Base-by-base conservation (phyloP, 2,113 vertebrate genomes). In the Melanerpes formicivorus region DNA sequence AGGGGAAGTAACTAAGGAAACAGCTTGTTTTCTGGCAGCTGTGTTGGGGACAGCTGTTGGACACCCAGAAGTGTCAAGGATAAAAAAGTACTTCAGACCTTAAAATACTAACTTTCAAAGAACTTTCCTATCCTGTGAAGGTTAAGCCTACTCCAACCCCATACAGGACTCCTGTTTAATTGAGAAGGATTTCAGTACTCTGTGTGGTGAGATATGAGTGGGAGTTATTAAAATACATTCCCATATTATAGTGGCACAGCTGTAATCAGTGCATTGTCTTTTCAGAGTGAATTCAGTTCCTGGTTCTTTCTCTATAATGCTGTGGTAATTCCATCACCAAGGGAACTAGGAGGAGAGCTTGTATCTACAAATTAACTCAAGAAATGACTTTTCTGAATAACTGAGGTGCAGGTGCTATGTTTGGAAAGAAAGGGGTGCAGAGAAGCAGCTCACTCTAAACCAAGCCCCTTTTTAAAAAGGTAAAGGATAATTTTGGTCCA, bases 301-400 rank as follows among this genome's bases (percentile, higher is more conserved):
- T 88, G 70, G 9, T 19, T 84, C 69, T 56, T 75, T 32, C 77
- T 87, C 78, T 64, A 8, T 58, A 54, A 27, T 11, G 48, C 69
- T 44, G 6, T 83, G 86, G 11, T 59, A 78, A 65, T 93, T 93
- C 84, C 71, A 96, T 96, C 96, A 87, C 95, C 90, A 95, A 70
- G 95, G 94, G 92, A 95, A 90, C 89, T 82, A 42, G 71, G 32
- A 93, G 70, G 65, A 54, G 88, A 82, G 65, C 85, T 75, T 14
- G 76, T 67, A 60, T 78, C 60, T 80, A 76, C 32, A 90, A 67
- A 84, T 93, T 50, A 30, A 74, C 79, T 90, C 74, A 2, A 89
- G 71, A 64, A 89, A 70, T 60, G 2, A 89, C 89, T 92, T 84
- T 92, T 50, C 59, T 60, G 71, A 71, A n/a, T 59, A 58, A 23